These are phyloP conservation scores for Todiramphus chloris DNA, from an alignment of 2,113 vertebrate species.

Conservation along the genomic window DNA sequence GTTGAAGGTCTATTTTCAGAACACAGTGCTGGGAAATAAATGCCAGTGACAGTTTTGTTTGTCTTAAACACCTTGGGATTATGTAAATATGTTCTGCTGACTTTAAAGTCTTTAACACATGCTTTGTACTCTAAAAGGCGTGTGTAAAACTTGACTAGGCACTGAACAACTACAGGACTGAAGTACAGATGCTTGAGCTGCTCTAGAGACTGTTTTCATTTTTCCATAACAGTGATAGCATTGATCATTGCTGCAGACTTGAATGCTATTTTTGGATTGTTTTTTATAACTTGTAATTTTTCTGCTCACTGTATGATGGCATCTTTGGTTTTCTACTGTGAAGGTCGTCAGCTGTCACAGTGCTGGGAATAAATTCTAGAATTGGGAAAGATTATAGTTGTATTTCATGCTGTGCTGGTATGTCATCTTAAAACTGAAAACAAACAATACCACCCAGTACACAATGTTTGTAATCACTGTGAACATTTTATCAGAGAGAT, in stretches of 20 bases:
- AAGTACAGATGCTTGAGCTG: not conserved
- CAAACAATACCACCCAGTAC: not conserved
- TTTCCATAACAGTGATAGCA: fast-evolving
- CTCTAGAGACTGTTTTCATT: not conserved
- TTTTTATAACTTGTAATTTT: not conserved
- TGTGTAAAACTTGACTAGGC: not conserved
- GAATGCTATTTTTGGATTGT: not conserved
- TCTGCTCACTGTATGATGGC: not conserved
- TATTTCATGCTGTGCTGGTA: not conserved
- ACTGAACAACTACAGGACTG: not conserved
- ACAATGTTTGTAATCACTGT: not conserved
- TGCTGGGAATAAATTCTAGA: not conserved
- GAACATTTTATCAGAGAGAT: not conserved
- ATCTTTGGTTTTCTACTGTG: not conserved
- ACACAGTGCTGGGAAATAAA: not conserved
- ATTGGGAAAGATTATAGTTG: not conserved
- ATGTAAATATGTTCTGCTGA: not conserved
- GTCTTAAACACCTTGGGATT: not conserved
- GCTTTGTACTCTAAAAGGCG: not conserved
- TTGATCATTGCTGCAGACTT: not conserved
- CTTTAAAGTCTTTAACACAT: not conserved
- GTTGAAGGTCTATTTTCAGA: not conserved
- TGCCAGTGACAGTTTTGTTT: not conserved
- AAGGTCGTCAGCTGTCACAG: not conserved
- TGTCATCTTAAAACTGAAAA: not conserved